These are phyloP conservation scores for Standfussiana lucernea DNA, from an alignment of 2,888 invertebrate genomes.

Conservation along the genomic window DNA sequence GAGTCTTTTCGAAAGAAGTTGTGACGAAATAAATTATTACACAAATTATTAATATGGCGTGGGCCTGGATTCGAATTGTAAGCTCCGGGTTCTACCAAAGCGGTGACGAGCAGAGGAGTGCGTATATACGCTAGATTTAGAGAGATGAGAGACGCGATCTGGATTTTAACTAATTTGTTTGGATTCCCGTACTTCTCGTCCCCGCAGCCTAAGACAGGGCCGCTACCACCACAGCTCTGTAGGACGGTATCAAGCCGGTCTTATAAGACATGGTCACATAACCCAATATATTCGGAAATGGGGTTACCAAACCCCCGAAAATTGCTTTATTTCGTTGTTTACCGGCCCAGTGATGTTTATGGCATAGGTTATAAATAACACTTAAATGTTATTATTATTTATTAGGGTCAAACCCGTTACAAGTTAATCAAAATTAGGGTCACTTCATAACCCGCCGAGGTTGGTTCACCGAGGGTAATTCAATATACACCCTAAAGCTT, in stretches of 20 bases:
- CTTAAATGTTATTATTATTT: slow-evolving; percentile 50
- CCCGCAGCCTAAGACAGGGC: too few relatives aligned
- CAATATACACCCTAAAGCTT: slow-evolving; percentile 28
- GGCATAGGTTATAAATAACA: slow-evolving; percentile 40
- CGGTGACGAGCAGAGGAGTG: too few relatives aligned
- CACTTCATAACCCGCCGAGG: slow-evolving; percentile 13
- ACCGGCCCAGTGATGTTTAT: slow-evolving; percentile 16
- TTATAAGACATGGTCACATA: background rate
- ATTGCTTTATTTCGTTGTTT: slow-evolving; percentile 23
- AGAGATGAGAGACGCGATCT: too few relatives aligned
- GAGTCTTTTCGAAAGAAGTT: too few relatives aligned
- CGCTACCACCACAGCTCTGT: background rate
- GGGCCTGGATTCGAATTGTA: too few relatives aligned
- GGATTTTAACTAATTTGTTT: too few relatives aligned
- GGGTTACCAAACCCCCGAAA: background rate
- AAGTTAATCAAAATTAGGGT: slow-evolving; percentile 56
- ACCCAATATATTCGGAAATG: background rate
- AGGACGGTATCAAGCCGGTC: background rate
- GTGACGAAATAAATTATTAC: too few relatives aligned
- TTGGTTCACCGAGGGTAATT: slow-evolving; percentile 22
- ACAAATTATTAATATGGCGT: too few relatives aligned
- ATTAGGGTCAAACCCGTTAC: slow-evolving; percentile 49
- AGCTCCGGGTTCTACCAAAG: too few relatives aligned
- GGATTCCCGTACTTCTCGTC: too few relatives aligned
- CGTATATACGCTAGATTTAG: too few relatives aligned